These are phyloP conservation scores for Lepisosteus oculatus DNA, from an alignment of 2,113 vertebrate genomes.

Conservation along the genomic window DNA sequence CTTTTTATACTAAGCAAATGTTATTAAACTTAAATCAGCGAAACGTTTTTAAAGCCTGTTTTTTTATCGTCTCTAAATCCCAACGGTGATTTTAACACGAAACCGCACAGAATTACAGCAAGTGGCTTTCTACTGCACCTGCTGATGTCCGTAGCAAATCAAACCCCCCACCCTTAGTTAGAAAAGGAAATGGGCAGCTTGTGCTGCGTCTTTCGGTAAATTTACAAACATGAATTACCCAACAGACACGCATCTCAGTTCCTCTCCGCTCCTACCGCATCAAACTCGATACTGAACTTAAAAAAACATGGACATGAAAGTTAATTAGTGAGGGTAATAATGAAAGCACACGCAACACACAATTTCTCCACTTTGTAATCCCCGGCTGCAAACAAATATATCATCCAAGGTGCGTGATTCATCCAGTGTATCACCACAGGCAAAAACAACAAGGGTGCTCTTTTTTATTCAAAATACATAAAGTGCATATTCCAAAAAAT, in stretches of 20 bases:
- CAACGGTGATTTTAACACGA: not conserved
- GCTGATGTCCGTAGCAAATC: not conserved
- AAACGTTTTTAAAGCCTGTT: too few relatives aligned
- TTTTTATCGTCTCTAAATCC: too few relatives aligned
- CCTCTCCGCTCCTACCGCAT: not conserved
- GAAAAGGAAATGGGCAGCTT: not conserved
- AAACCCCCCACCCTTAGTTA: not conserved
- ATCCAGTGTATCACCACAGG: slow-evolving; percentile 3
- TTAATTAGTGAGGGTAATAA: not conserved
- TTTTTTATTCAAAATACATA: not conserved
- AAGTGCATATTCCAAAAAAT: too few relatives aligned
- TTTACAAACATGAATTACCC: not conserved
- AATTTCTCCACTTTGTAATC: not conserved
- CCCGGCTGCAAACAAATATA: not conserved
- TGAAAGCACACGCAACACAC: not conserved
- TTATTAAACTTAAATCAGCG: too few relatives aligned
- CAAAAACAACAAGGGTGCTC: not conserved
- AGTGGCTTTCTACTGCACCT: not conserved
- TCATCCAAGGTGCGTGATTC: not conserved
- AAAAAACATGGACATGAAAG: not conserved
- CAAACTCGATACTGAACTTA: slow-evolving; percentile 7
- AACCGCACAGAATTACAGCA: not conserved
- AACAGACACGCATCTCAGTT: not conserved
- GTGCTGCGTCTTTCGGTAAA: not conserved
- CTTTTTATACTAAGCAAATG: too few relatives aligned